Percentiles rank a stretch among this genome's conserved stretches.
Evolutionary conservation across 37 sponge, comb jelly and placozoan genomes (phyloP).

Genomic region (Lycopodina hypogea): DNA sequence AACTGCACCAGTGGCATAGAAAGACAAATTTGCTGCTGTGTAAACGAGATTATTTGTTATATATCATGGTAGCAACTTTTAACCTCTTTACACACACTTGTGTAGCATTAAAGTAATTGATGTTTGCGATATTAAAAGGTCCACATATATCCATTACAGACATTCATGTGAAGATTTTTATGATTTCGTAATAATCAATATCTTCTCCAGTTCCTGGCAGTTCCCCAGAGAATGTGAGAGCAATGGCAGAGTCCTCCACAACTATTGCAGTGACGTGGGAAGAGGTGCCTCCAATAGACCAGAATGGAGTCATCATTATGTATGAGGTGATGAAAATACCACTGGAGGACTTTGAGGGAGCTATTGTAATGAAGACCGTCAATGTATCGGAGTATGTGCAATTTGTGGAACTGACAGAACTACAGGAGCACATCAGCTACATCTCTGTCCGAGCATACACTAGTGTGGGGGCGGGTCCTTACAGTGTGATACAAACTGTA

Average conservation of each 20-base stretch:
- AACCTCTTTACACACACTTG: no score
- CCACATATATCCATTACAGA: no score
- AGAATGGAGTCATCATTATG: slow-evolving; percentile 36
- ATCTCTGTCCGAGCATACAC: slow-evolving; percentile 27
- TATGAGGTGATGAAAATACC: slow-evolving; percentile 26
- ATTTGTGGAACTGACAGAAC: neutral
- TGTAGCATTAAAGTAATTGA: no score
- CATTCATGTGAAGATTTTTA: no score
- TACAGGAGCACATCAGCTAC: slow-evolving; percentile 15
- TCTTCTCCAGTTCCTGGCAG: neutral
- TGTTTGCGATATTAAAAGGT: no score
- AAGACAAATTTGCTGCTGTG: no score
- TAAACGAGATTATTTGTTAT: no score
- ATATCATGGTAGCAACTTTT: no score
- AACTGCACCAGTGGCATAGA: no score
- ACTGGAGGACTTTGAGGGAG: neutral
- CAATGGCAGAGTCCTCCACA: slow-evolving; percentile 21
- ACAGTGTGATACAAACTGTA: neutral
- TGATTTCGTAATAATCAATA: neutral
- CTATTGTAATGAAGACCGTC: neutral
- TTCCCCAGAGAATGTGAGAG: slow-evolving; percentile 2
- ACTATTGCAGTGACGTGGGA: slow-evolving; percentile 33
- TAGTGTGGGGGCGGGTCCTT: slow-evolving; percentile 18
- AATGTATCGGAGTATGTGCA: neutral
- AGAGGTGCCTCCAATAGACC: slow-evolving; percentile 2